These are phyloP conservation scores for Polyommatus icarus DNA, from an alignment of 2,888 invertebrate genomes.

Conservation along the genomic window DNA sequence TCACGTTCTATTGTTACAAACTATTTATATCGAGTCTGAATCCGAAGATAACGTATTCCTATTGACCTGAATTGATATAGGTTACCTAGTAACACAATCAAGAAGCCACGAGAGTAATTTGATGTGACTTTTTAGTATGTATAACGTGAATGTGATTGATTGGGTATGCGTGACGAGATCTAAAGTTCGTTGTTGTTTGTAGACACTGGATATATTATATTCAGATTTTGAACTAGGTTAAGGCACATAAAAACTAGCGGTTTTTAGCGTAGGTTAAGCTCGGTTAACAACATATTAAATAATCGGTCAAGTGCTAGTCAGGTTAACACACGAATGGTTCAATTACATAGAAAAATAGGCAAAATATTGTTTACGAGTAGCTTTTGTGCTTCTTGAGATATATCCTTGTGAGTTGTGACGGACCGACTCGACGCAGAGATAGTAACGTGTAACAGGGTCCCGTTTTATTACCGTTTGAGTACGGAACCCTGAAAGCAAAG, in stretches of 20 bases:
- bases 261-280: not conserved
- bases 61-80: constrained; percentile 24
- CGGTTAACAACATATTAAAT: too few species aligned
- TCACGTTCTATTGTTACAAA: not conserved
- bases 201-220: not conserved
- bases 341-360: too few species aligned
- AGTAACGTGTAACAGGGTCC: too few species aligned
- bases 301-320: too few species aligned
- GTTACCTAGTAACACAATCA: constrained; percentile 13
- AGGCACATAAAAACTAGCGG: not conserved
- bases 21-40: constrained; percentile 1
- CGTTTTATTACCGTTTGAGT: too few species aligned
- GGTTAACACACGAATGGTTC: too few species aligned
- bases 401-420: too few species aligned
- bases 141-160: constrained; percentile 23
- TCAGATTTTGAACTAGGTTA: not conserved
- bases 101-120: not conserved
- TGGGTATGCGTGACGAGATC: not conserved
- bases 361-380: too few species aligned
- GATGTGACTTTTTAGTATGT: constrained; percentile 20
- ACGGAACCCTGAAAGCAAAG: too few species aligned
- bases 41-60: constrained; percentile 19
- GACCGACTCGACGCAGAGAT: too few species aligned
- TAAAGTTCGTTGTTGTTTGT: not conserved
- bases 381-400: too few species aligned